Percentiles rank a stretch among this genome's conserved stretches.
phyloP scores from a whole-genome alignment of 2,888 invertebrate species.

The Catocala sponsa region DNA sequence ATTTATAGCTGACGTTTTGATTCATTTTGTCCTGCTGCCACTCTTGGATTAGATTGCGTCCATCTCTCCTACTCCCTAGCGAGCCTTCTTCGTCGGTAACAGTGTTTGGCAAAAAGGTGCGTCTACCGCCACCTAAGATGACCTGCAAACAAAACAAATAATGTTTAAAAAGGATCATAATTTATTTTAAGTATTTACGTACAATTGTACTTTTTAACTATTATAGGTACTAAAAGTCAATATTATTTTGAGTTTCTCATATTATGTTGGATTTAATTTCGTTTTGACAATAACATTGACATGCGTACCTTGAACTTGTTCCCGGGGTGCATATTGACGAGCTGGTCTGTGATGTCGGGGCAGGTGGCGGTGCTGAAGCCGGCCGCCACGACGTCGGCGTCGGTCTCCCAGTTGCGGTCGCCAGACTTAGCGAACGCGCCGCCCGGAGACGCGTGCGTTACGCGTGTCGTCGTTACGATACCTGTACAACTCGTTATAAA shows the following conservation, averaged over 20 bases:
- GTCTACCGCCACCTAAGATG: slow-evolving; percentile 92
- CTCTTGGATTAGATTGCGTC: slow-evolving; percentile 89
- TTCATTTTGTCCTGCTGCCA: slow-evolving; percentile 87
- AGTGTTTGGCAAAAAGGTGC: slow-evolving; percentile 89
- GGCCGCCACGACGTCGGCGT: slow-evolving; percentile 80
- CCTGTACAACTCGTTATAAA: slow-evolving; percentile 64
- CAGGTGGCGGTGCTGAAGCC: slow-evolving; percentile 38
- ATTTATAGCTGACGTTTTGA: slow-evolving; percentile 72
- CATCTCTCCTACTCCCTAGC: slow-evolving; percentile 86
- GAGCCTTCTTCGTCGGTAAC: slow-evolving; percentile 84
- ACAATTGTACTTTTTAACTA: not conserved
- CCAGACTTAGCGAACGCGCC: slow-evolving; percentile 91
- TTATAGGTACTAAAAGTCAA: not conserved
- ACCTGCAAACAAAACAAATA: slow-evolving; percentile 73
- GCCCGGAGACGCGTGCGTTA: slow-evolving; percentile 93
- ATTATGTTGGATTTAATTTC: no score
- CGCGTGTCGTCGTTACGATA: slow-evolving; percentile 92
- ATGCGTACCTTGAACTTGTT: slow-evolving; percentile 89
- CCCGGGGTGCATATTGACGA: slow-evolving; percentile 89
- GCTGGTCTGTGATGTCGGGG: slow-evolving; percentile 91
- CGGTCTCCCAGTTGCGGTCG: slow-evolving; percentile 92
- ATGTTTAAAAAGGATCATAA: not conserved
- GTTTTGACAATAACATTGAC: not conserved
- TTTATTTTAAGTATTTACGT: no score
- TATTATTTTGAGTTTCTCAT: not conserved